phyloP scores from a whole-genome alignment of 2,888 invertebrate genomes.

The Ecdyonurus torrentis region DNA sequence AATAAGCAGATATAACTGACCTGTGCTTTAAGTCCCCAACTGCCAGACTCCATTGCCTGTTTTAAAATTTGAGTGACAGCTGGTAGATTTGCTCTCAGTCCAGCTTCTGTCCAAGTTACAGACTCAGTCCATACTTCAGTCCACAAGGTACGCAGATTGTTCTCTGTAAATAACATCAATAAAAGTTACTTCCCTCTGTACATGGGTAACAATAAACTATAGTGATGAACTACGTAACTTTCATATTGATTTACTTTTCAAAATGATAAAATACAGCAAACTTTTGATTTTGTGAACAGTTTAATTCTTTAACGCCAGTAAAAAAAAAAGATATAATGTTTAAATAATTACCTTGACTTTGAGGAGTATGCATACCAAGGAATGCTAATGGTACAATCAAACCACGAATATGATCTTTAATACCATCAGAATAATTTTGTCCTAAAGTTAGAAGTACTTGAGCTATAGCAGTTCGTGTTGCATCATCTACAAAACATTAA shows the following conservation, averaged over 20 bases:
- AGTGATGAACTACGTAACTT: neutral
- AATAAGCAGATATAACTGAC: conserved; percentile 24
- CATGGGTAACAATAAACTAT: neutral
- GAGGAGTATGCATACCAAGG: conserved; percentile 76
- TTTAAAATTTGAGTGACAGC: conserved; percentile 54
- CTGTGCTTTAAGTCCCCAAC: conserved; percentile 78
- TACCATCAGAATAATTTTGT: conserved; percentile 62
- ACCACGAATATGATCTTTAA: conserved; percentile 51
- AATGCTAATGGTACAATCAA: conserved; percentile 65
- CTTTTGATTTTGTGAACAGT: neutral
- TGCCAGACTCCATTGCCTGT: conserved; percentile 57
- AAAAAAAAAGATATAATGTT: conserved; percentile 2
- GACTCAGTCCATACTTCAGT: conserved; percentile 74
- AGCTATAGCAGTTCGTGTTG: conserved; percentile 53
- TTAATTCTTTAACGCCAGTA: neutral
- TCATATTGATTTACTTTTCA: neutral
- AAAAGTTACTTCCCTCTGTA: too few species aligned
- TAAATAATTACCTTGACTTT: conserved; percentile 24
- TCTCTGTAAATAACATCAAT: conserved; percentile 22
- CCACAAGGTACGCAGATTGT: conserved; percentile 39
- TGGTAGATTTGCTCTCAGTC: conserved; percentile 56
- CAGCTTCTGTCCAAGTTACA: conserved; percentile 57
- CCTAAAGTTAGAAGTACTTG: conserved; percentile 63
- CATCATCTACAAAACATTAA: conserved; percentile 61
- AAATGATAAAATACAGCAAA: neutral